These are phyloP conservation scores for Lasioglossum pauxillum DNA, from an alignment of 2,888 invertebrate species.

Conservation along the genomic window DNA sequence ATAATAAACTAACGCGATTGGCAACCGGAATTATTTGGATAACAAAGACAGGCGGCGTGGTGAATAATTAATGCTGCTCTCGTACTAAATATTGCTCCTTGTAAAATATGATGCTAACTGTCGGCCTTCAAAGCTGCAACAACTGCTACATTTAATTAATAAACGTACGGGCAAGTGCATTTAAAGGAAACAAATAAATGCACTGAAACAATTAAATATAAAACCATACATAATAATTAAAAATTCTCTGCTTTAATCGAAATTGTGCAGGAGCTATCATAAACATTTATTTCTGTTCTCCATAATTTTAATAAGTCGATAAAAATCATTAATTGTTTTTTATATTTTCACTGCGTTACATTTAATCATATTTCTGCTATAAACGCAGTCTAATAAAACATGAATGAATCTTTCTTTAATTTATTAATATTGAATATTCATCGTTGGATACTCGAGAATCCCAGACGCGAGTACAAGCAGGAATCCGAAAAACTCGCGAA, in stretches of 20 bases:
- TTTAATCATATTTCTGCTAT: not conserved
- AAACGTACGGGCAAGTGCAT: not conserved
- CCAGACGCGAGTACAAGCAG: not conserved
- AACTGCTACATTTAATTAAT: not conserved
- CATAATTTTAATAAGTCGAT: not conserved
- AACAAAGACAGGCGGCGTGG: not conserved
- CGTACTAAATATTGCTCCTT: not conserved
- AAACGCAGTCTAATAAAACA: not conserved
- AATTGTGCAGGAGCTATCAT: not conserved
- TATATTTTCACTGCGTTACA: not conserved
- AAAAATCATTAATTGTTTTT: not conserved
- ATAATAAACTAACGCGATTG: constrained; percentile 1
- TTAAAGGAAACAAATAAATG: not conserved
- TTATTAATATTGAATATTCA: not conserved
- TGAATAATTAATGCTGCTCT: not conserved
- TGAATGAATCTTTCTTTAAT: not conserved
- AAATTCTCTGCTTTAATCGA: not conserved
- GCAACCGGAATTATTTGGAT: not conserved
- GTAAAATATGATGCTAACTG: not conserved
- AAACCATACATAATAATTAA: not conserved
- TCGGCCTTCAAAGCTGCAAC: not conserved
- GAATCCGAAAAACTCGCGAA: not conserved
- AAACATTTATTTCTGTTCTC: not conserved
- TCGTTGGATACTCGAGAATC: not conserved
- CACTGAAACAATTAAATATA: not conserved